Conservation (phyloP, 2,888 invertebrate genomes). For the Torymus aiolomorphi region DNA sequence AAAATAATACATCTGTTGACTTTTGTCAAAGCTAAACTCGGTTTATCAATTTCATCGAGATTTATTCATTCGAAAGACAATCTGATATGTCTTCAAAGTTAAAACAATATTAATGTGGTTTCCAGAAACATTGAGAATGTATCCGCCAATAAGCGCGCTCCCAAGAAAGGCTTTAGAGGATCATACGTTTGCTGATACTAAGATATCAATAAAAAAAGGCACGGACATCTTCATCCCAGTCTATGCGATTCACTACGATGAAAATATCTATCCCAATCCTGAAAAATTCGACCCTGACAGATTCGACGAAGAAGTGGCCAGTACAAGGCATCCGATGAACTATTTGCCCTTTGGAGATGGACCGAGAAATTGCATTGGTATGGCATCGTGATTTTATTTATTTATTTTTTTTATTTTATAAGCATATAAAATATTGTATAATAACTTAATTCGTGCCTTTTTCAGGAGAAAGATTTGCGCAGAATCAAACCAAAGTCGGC, state of each 20-base stretch:
- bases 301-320: slow-evolving; percentile 58
- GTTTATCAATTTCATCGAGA: too few species aligned
- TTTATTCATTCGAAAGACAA: too few species aligned
- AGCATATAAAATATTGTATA: too few species aligned
- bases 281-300: slow-evolving; percentile 63
- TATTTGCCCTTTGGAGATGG: slow-evolving; percentile 62
- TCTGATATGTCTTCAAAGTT: too few species aligned
- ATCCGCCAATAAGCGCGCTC: slow-evolving; percentile 50
- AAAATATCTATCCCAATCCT: slow-evolving; percentile 59
- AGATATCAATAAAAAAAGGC: slow-evolving; percentile 49
- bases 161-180: slow-evolving; percentile 64
- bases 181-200: slow-evolving; percentile 49
- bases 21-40: too few species aligned
- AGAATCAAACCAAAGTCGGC: slow-evolving; percentile 68
- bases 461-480: slow-evolving; percentile 59
- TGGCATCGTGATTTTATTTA: background rate
- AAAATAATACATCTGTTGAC: too few species aligned
- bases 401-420: too few species aligned
- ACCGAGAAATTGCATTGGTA: slow-evolving; percentile 63
- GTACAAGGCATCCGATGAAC: slow-evolving; percentile 57
- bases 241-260: slow-evolving; percentile 57
- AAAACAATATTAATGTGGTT: too few species aligned
- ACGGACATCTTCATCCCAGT: slow-evolving; percentile 52
- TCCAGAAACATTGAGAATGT: too few species aligned
- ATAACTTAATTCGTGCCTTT: background rate